Conservation (phyloP, 1,140 invertebrate genomes). For the Atopsyche davidsoni region DNA sequence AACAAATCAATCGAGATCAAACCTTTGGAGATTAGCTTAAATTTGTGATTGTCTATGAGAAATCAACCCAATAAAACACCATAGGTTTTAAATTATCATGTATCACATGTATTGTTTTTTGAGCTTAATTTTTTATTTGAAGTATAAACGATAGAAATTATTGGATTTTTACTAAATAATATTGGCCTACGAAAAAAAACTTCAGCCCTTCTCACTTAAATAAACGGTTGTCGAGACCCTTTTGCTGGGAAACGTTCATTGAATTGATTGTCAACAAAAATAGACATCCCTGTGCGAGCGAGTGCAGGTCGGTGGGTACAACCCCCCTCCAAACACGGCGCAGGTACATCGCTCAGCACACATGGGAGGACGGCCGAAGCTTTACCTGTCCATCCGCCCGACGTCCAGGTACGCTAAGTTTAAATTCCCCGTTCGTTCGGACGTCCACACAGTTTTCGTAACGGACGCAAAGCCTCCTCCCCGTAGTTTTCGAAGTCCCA, state of each 20-base stretch:
- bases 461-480: slow-evolving; percentile 7
- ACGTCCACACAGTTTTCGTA: slow-evolving; percentile 14
- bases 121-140: no score
- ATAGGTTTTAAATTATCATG: neutral
- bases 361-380: slow-evolving; percentile 1
- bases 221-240: slow-evolving; percentile 18
- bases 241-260: slow-evolving; percentile 24
- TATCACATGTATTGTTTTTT: neutral
- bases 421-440: slow-evolving; percentile 27
- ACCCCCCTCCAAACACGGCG: no score
- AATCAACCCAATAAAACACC: neutral
- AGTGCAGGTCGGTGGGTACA: slow-evolving; percentile 1
- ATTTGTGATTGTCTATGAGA: neutral
- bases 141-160: no score
- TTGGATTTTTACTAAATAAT: no score
- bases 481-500: slow-evolving; percentile 17
- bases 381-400: slow-evolving; percentile 23
- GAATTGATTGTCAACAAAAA: slow-evolving; percentile 31
- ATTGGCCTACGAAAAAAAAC: slow-evolving; percentile 2
- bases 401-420: slow-evolving; percentile 22
- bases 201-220: slow-evolving; percentile 7
- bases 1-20: no score
- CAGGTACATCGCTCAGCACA: neutral
- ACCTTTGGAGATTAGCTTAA: no score
- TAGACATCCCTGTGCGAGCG: slow-evolving; percentile 6